Conservation (phyloP, 2,888 invertebrate genomes). For the Synanthedon vespiformis region DNA sequence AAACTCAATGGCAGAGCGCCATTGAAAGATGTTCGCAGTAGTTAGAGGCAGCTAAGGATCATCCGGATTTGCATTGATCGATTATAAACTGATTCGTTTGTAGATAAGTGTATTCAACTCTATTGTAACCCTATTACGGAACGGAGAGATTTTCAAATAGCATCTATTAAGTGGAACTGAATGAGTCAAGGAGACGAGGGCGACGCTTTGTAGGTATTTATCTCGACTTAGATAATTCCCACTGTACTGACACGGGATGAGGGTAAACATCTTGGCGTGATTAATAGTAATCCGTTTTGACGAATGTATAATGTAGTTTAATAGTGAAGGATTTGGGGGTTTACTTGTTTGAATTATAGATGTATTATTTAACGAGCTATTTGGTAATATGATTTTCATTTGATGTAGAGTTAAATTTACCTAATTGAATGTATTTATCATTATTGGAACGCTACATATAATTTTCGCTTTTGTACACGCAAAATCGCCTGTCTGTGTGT, state of each 20-base stretch:
- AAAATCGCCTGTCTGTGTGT: no score
- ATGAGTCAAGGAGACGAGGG: conserved; percentile 27
- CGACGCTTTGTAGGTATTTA: conserved; percentile 39
- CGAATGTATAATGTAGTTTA: conserved; percentile 36
- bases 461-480: no score
- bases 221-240: conserved; percentile 59
- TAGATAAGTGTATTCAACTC: conserved; percentile 21
- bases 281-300: conserved; percentile 56
- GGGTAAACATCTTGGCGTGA: conserved; percentile 66
- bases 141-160: conserved; percentile 35
- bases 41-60: conserved; percentile 7
- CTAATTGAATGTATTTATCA: no score
- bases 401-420: no score
- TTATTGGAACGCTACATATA: no score
- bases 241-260: conserved; percentile 54
- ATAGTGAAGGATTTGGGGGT: conserved; percentile 39
- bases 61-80: conserved; percentile 28
- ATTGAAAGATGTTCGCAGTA: background rate
- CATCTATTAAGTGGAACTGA: conserved; percentile 25
- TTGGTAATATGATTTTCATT: no score
- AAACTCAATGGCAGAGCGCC: no score
- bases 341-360: conserved; percentile 52
- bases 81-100: conserved; percentile 42
- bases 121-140: conserved; percentile 32
- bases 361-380: no score